These are phyloP conservation scores for Drosophila lowei DNA, from an alignment of 1,140 invertebrate genomes.

Conservation along the genomic window DNA sequence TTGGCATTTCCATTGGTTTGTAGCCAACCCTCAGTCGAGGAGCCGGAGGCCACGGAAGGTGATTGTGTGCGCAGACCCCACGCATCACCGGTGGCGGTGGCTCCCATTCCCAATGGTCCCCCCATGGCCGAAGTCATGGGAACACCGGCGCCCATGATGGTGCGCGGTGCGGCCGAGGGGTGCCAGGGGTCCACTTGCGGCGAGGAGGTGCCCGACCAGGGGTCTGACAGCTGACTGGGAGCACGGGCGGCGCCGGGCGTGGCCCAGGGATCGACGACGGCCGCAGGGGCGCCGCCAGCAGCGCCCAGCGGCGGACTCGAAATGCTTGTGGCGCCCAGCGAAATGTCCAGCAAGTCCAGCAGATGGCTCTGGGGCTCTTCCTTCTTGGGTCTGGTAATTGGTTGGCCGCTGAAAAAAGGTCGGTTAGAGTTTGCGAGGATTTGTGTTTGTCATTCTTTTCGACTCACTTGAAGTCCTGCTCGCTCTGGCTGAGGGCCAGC, in stretches of 20 bases:
- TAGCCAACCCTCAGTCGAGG: constrained; percentile 80
- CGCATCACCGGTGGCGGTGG: constrained; percentile 45
- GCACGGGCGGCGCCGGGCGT: constrained; percentile 85
- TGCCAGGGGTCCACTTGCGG: constrained; percentile 86
- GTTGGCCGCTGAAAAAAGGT: constrained; percentile 41
- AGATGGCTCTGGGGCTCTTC: constrained; percentile 87
- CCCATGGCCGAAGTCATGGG: constrained; percentile 47
- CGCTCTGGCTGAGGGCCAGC: constrained; percentile 95
- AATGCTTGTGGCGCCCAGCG: constrained; percentile 86
- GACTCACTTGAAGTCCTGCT: constrained; percentile 93
- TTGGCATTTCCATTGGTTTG: constrained; percentile 76
- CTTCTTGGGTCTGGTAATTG: constrained; percentile 61
- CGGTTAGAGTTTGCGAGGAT: not conserved
- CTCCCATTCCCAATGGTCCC: not conserved
- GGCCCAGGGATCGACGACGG: constrained; percentile 89
- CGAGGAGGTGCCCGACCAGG: constrained; percentile 84
- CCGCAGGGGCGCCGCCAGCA: constrained; percentile 71
- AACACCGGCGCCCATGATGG: constrained; percentile 67
- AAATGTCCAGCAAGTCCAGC: constrained; percentile 92
- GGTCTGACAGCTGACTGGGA: constrained; percentile 84
- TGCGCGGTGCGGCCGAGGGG: constrained; percentile 77
- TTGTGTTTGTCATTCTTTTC: not conserved
- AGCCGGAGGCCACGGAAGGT: constrained; percentile 77
- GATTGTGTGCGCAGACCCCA: constrained; percentile 79
- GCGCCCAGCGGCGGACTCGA: constrained; percentile 78